Percentiles rank a stretch among this genome's conserved stretches.
These are phyloP conservation scores for Motacilla alba DNA, from an alignment of 2,113 vertebrate species.

Conservation along the genomic window DNA sequence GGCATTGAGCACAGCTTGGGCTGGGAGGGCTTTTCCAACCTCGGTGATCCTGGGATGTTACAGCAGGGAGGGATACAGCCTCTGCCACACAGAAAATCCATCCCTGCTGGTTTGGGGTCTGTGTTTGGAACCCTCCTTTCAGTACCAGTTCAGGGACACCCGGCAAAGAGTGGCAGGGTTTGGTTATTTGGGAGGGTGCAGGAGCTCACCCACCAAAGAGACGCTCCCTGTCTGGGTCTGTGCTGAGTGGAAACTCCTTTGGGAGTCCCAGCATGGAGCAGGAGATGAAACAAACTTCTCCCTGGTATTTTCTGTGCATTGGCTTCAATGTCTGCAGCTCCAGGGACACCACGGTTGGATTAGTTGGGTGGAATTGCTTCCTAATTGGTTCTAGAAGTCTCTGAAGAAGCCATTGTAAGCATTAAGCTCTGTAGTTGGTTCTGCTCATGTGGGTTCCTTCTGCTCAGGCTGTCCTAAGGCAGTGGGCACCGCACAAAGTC, in stretches of 20 bases:
- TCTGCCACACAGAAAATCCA: not conserved
- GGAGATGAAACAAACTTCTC: not conserved
- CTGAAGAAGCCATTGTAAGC: not conserved
- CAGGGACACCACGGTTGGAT: not conserved
- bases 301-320: not conserved
- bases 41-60: not conserved
- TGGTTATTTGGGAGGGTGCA: not conserved
- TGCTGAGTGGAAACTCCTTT: not conserved
- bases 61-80: not conserved
- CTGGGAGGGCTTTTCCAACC: not conserved
- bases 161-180: not conserved
- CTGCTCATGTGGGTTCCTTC: not conserved
- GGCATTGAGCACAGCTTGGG: not conserved
- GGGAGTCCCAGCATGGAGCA: not conserved
- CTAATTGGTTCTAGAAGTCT: not conserved
- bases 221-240: accelerated
- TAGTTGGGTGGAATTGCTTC: not conserved
- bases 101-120: not conserved
- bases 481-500: not conserved
- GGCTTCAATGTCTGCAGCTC: not conserved
- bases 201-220: not conserved
- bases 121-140: not conserved
- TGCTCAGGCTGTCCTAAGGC: not conserved
- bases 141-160: not conserved
- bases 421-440: not conserved